Conservation (phyloP, 1,140 invertebrate species). For the Contarinia nasturtii region DNA sequence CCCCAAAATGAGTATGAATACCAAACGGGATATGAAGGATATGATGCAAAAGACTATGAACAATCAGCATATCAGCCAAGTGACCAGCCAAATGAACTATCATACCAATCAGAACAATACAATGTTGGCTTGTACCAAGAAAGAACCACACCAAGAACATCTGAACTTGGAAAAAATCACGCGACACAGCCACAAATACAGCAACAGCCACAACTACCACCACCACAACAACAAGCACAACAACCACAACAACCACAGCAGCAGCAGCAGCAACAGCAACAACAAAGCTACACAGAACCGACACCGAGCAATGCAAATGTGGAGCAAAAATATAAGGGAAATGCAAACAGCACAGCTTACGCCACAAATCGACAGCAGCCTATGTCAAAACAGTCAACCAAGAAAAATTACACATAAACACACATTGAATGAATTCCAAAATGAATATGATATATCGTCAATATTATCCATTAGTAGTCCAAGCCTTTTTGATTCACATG, state of each 20-base stretch:
- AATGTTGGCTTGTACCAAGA: background rate
- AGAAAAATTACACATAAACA: slow-evolving; percentile 10
- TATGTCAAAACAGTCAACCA: slow-evolving; percentile 23
- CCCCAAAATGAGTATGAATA: slow-evolving; percentile 11
- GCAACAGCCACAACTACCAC: slow-evolving; percentile 4
- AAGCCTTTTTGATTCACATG: slow-evolving; percentile 18
- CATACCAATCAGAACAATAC: background rate
- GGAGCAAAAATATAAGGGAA: slow-evolving; percentile 17
- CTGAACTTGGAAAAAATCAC: background rate
- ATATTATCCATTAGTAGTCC: slow-evolving; percentile 22
- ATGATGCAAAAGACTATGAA: slow-evolving; percentile 10
- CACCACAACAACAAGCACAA: background rate
- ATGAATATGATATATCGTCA: slow-evolving; percentile 9
- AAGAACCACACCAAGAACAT: background rate
- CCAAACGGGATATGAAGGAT: slow-evolving; percentile 7
- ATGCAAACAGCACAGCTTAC: slow-evolving; percentile 10
- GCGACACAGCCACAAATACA: slow-evolving; percentile 5
- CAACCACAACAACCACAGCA: slow-evolving; percentile 4
- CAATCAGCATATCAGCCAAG: slow-evolving; percentile 2
- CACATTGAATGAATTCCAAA: slow-evolving; percentile 3
- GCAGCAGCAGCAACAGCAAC: slow-evolving; percentile 9
- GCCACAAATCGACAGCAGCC: slow-evolving; percentile 9
- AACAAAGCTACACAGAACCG: slow-evolving; percentile 17
- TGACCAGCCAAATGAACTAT: background rate
- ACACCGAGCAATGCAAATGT: slow-evolving; percentile 18